These are phyloP conservation scores for Gouania willdenowi DNA, from an alignment of 2,797 vertebrate genomes.

Conservation along the genomic window DNA sequence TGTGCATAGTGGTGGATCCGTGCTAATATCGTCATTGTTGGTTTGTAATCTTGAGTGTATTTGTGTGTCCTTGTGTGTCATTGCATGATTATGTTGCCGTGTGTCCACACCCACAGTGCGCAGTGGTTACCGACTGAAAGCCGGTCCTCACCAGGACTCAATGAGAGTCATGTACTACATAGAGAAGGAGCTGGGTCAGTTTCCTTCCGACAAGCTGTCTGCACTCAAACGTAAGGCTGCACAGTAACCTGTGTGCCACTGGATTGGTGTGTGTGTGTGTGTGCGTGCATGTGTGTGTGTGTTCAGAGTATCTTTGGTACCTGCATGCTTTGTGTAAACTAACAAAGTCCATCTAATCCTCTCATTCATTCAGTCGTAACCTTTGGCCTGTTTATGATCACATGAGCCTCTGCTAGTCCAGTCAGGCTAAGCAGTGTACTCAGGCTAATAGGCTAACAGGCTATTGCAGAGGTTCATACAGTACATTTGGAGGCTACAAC, in stretches of 20 bases:
- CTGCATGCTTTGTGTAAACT: conserved; percentile 22
- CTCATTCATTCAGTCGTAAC: too few relatives aligned
- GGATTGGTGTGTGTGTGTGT: conserved; percentile 23
- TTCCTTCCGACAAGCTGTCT: conserved; percentile 82
- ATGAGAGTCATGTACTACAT: conserved; percentile 93
- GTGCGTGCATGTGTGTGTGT: conserved; percentile 8
- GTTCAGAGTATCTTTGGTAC: not conserved
- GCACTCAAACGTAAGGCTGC: conserved; percentile 85
- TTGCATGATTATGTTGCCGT: conserved; percentile 35
- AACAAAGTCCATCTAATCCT: conserved; percentile 14
- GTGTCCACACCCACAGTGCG: conserved; percentile 73
- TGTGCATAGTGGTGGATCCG: conserved; percentile 21
- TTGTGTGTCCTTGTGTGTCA: conserved; percentile 5
- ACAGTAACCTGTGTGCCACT: conserved; percentile 31
- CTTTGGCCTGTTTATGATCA: too few relatives aligned
- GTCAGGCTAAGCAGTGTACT: too few relatives aligned
- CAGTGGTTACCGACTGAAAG: conserved; percentile 88
- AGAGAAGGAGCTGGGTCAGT: conserved; percentile 88
- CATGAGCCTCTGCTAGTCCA: too few relatives aligned
- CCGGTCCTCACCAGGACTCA: conserved; percentile 85
- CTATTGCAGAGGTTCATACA: too few relatives aligned
- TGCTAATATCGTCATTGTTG: not conserved
- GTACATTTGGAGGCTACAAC: too few relatives aligned
- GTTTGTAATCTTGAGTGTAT: not conserved
- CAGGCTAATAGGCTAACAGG: too few relatives aligned